Evolutionary conservation across 2,797 vertebrate species (phyloP).

Genomic region (Galago senegalensis): DNA sequence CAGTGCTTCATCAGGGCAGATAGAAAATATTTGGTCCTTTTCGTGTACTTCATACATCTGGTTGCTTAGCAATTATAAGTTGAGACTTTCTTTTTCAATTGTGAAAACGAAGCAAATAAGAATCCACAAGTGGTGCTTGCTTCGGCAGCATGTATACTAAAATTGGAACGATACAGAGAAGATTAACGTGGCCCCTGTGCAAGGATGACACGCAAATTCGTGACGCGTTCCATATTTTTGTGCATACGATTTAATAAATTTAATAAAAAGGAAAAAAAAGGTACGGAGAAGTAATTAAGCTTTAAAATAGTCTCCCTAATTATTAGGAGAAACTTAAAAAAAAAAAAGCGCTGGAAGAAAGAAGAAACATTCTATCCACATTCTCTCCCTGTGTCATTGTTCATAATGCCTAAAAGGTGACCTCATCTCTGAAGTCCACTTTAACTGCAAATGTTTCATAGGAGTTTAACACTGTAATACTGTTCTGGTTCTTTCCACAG

Average conservation of each 20-base stretch:
- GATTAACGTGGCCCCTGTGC: no score
- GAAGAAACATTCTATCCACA: neutral
- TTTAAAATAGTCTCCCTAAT: neutral
- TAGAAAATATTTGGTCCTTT: neutral
- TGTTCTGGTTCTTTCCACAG: neutral
- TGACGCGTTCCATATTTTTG: no score
- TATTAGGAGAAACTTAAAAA: neutral
- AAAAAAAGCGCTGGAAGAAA: neutral
- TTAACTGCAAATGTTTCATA: neutral
- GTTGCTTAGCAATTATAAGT: conserved; percentile 12
- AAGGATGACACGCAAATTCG: no score
- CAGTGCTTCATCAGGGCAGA: neutral
- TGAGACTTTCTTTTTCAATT: conserved; percentile 1
- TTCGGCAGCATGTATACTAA: no score
- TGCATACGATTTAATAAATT: no score
- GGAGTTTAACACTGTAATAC: neutral
- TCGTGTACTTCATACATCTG: neutral
- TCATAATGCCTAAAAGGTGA: neutral
- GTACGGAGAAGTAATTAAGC: neutral
- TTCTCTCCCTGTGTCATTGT: neutral
- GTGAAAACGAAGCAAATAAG: conserved; percentile 36
- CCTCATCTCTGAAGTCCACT: neutral
- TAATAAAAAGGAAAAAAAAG: no score
- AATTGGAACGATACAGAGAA: no score
- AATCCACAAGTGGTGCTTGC: neutral